Conservation (phyloP, 2,113 vertebrate species). For the Tonatia bakeri region DNA sequence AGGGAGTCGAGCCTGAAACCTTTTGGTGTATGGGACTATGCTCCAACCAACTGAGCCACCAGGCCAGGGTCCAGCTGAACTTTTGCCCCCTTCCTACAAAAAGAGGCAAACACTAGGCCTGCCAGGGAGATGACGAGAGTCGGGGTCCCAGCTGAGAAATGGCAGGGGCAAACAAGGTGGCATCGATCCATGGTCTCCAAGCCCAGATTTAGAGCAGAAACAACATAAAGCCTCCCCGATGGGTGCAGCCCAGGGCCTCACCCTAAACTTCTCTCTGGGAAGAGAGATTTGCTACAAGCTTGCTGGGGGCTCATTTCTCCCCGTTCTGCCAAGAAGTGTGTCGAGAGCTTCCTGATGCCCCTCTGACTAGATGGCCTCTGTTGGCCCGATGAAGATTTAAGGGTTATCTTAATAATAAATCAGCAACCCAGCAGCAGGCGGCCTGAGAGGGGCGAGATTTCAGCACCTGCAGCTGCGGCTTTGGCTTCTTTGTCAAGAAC, state of each 20-base stretch:
- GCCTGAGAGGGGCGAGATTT: accelerated
- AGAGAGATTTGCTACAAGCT: not conserved
- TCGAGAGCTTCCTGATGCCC: not conserved
- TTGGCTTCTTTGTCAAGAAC: not conserved
- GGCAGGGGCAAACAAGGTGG: not conserved
- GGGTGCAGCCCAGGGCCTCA: not conserved
- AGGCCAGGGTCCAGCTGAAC: too few species aligned
- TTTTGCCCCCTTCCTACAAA: not conserved
- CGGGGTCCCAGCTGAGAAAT: not conserved
- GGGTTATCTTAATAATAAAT: not conserved
- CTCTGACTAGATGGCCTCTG: not conserved
- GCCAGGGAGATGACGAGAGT: not conserved
- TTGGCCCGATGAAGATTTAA: not conserved
- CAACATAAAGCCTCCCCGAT: not conserved
- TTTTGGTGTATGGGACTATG: too few species aligned
- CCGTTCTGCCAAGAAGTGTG: not conserved
- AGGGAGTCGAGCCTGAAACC: too few species aligned
- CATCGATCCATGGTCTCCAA: not conserved
- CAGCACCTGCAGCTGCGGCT: accelerated
- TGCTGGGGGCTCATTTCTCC: not conserved
- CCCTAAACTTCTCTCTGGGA: not conserved
- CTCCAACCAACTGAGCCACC: too few species aligned
- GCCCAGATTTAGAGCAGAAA: not conserved
- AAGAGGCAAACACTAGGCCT: not conserved
- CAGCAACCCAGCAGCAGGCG: not conserved